Percentiles rank a stretch among this genome's conserved stretches.
Conservation (phyloP, 1,140 invertebrate genomes). For the Drosophila obscura region DNA sequence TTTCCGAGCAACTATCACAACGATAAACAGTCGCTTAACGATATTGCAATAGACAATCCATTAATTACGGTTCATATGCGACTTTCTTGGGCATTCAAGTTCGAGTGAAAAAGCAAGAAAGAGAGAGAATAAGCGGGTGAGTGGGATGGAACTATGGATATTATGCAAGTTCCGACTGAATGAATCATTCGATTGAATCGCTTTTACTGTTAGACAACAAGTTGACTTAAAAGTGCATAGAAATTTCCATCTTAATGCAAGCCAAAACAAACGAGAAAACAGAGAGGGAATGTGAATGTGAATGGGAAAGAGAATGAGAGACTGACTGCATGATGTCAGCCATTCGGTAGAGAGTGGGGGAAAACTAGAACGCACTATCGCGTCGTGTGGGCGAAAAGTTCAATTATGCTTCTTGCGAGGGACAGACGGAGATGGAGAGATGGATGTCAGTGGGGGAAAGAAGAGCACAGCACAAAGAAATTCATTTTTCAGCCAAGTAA, state of each 20-base stretch:
- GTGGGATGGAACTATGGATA: conserved; percentile 2
- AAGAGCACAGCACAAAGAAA: conserved; percentile 1
- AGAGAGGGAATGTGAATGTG: conserved; percentile 24
- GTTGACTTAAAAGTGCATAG: conserved; percentile 75
- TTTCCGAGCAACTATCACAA: conserved; percentile 35
- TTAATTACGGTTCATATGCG: conserved; percentile 61
- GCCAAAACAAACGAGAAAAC: conserved; percentile 38
- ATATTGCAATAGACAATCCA: conserved; percentile 42
- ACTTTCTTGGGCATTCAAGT: conserved; percentile 15
- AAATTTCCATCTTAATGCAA: conserved; percentile 59
- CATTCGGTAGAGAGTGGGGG: conserved; percentile 22
- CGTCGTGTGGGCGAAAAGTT: conserved; percentile 69
- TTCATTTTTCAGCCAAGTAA: conserved; percentile 56
- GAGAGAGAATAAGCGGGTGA: neutral
- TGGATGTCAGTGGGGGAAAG: neutral
- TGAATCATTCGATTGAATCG: conserved; percentile 42
- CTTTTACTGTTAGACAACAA: conserved; percentile 62
- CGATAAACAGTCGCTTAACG: conserved; percentile 15
- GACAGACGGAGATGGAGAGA: conserved; percentile 7
- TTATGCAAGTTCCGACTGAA: conserved; percentile 12
- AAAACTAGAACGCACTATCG: conserved; percentile 9
- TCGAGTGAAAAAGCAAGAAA: neutral
- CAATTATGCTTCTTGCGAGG: conserved; percentile 66
- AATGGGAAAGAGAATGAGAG: conserved; percentile 37
- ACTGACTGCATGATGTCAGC: conserved; percentile 62